Base-by-base conservation (phyloP, 2,797 vertebrate genomes). In the Brachymystax lenok region DNA sequence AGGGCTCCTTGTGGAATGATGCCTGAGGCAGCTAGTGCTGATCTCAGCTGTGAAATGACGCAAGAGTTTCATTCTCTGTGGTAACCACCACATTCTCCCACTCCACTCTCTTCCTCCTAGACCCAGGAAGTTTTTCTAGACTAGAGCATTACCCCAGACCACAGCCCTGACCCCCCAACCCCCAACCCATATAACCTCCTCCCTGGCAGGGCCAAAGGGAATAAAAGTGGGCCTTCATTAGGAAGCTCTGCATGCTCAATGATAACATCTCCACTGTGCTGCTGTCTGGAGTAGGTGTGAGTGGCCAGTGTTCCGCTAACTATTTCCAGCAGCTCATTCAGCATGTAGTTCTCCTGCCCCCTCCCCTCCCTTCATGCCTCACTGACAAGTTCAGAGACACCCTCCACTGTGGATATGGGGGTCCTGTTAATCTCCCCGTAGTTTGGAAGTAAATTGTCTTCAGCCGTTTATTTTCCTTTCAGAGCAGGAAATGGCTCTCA, bases 381-480 rank as follows among this genome's bases (percentile, higher is more conserved):
- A n/a, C 59, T 72, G 72, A 80, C 50, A 61, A 69, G 27, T 82
- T 74, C 79, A 78, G 73, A 81, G 75, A 73, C 70, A 28, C 6
- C 5, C 75, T 83, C 71, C 33, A 35, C n/a, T 69, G 35, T 46
- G 40, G 40, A 3, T 46, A 12, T 24, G 73, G 19, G 17, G 27
- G 56, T 73, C n/a, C 67, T 70, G 51, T 73, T 83, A 74, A 78
- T 72, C 77, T 74, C 73, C 73, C 54, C 28, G 33, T 61, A 24
- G 46, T 35, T 54, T 50, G 64, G 40, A 27, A 74, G 63, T 73
- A 74, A 73, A 75, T 81, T 81, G 59, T 40, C 69, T 73, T 73
- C 19, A 7, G 28, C 35, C 1, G 69, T 81, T 81, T 81, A 71
- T 82, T 82, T 88, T 85, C 17, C 24, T 69, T 79, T 75, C 7